Conservation (phyloP, 53 echinoderm and acorn worm genomes). For the Crossaster papposus region DNA sequence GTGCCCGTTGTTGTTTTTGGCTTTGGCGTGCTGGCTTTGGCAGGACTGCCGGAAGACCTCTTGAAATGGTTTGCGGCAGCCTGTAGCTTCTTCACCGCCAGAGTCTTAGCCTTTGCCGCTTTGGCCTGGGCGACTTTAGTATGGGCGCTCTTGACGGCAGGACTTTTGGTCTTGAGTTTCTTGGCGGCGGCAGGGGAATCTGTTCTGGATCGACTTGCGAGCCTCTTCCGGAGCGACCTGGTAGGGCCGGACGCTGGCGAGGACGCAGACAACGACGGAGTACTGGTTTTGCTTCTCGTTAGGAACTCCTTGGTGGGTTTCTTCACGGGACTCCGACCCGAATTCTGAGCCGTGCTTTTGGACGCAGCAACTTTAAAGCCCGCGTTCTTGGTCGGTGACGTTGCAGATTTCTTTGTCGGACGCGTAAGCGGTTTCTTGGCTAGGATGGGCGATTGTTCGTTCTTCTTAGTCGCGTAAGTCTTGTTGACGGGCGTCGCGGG, state of each 20-base stretch:
- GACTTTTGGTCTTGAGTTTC: constrained; percentile 22
- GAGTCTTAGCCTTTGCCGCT: constrained; percentile 22
- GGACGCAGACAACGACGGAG: background rate
- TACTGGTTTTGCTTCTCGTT: constrained; percentile 41
- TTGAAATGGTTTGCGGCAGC: background rate
- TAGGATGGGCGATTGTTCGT: constrained; percentile 31
- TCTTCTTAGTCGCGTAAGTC: constrained; percentile 31
- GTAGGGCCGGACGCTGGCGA: constrained; percentile 44
- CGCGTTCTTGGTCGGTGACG: constrained; percentile 49
- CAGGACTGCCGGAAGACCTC: constrained; percentile 21
- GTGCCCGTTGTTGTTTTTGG: background rate
- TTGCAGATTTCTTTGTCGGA: constrained; percentile 11
- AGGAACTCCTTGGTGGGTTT: constrained; percentile 55
- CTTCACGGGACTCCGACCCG: constrained; percentile 15
- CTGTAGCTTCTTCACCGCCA: constrained; percentile 28
- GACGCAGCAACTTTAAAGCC: background rate
- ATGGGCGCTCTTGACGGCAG: constrained; percentile 41
- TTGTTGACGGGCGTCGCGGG: constrained; percentile 16
- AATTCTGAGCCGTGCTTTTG: constrained; percentile 1
- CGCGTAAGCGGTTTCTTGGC: constrained; percentile 7
- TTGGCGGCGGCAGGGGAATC: constrained; percentile 41
- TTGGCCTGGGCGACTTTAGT: constrained; percentile 42
- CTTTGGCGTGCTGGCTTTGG: constrained; percentile 24
- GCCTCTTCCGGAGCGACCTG: constrained; percentile 52
- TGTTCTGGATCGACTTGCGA: too few species aligned